Conservation (phyloP, 2,113 vertebrate genomes). For the Xerus inauris region DNA sequence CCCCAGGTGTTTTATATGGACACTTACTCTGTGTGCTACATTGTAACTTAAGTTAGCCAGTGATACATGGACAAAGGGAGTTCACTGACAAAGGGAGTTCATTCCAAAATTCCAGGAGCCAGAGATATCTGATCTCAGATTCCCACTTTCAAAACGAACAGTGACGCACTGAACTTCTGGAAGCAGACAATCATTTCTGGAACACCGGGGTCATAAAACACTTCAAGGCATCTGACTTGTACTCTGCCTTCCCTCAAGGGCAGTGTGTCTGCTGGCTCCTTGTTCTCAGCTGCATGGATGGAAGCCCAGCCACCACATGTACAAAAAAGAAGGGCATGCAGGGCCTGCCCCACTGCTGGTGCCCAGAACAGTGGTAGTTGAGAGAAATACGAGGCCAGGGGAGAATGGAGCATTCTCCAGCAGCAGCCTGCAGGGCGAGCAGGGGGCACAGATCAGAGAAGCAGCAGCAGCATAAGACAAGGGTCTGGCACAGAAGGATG, state of each 20-base stretch:
- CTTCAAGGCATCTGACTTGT: not conserved
- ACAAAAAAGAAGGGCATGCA: fast-evolving
- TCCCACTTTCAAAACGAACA: conserved; percentile 21
- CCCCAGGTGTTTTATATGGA: not conserved
- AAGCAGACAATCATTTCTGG: not conserved
- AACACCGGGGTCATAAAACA: not conserved
- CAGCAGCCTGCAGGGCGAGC: not conserved
- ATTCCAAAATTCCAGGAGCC: not conserved
- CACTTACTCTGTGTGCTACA: not conserved
- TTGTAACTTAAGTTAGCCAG: not conserved
- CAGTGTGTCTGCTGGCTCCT: too few species aligned
- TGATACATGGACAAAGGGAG: not conserved
- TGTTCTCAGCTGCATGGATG: not conserved
- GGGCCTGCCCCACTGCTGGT: too few species aligned
- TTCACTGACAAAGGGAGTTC: not conserved
- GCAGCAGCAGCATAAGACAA: not conserved
- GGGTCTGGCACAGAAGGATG: not conserved
- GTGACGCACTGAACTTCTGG: not conserved
- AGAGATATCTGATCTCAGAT: not conserved
- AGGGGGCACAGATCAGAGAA: not conserved
- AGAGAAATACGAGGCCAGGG: not conserved
- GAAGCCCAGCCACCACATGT: not conserved
- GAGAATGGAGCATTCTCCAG: not conserved
- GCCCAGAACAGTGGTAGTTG: not conserved
- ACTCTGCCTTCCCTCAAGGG: not conserved